Evolutionary conservation across 2,888 invertebrate genomes (phyloP).

Genomic region (Neoitamus cyanurus): DNA sequence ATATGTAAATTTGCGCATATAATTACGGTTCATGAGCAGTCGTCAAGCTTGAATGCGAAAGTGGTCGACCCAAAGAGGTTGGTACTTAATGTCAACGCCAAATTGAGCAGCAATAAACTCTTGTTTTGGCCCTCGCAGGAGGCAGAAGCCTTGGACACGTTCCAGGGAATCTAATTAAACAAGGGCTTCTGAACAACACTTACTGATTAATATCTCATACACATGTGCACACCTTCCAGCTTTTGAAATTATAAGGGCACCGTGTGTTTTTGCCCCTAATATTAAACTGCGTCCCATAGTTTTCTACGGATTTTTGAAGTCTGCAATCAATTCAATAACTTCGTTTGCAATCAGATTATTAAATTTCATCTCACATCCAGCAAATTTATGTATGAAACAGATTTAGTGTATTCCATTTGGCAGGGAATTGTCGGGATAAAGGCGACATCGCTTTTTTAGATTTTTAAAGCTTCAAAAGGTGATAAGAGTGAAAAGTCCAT

Average conservation of each 20-base stretch:
- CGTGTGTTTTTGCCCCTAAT: background rate
- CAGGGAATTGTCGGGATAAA: background rate
- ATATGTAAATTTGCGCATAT: background rate
- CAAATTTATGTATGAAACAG: background rate
- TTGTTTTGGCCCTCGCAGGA: background rate
- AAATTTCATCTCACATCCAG: background rate
- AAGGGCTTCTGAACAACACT: background rate
- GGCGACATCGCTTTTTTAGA: background rate
- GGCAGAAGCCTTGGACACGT: background rate
- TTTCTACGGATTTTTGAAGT: background rate
- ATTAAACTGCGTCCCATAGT: background rate
- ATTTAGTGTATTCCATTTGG: background rate
- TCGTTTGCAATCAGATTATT: background rate
- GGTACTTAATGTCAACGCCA: background rate
- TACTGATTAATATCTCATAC: conserved; percentile 5
- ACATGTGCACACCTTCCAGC: background rate
- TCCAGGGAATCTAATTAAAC: background rate
- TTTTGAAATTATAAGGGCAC: background rate
- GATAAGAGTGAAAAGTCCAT: background rate
- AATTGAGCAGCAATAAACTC: background rate
- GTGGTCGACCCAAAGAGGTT: background rate
- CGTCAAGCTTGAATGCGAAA: background rate
- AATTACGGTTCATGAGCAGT: background rate
- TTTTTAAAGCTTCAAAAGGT: background rate
- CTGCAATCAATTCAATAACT: background rate